These are phyloP conservation scores for Eudyptes chrysolophus DNA, from an alignment of 2,113 vertebrate genomes.

Conservation along the genomic window DNA sequence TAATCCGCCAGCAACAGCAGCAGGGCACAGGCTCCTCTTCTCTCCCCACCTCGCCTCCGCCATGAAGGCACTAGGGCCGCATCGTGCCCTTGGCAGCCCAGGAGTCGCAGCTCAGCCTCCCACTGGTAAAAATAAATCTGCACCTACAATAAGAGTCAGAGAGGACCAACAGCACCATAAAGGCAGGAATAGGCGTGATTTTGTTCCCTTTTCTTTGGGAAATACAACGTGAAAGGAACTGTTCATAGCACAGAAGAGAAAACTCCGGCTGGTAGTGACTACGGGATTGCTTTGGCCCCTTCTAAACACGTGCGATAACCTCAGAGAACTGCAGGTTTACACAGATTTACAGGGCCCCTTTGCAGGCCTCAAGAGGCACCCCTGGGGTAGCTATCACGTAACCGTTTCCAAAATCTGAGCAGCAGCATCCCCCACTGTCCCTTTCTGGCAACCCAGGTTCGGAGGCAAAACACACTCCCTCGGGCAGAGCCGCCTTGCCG, in stretches of 20 bases:
- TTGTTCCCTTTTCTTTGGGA: neutral
- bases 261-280: neutral
- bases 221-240: neutral
- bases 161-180: neutral
- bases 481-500: fast-evolving
- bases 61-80: neutral
- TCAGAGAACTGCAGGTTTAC: neutral
- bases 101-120: neutral
- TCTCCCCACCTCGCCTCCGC: neutral
- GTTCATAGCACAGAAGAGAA: neutral
- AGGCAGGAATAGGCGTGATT: neutral
- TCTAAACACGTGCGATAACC: neutral
- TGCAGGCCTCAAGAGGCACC: neutral
- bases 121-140: neutral
- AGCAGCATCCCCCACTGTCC: neutral
- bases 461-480: neutral
- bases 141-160: neutral
- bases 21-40: neutral
- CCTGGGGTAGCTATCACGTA: fast-evolving
- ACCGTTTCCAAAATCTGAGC: neutral
- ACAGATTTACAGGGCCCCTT: neutral
- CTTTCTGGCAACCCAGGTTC: neutral
- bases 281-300: neutral
- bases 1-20: neutral
- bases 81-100: neutral